Evolutionary conservation across 1,140 invertebrate genomes (phyloP).

Genomic region (Drosophila nigrodunni): DNA sequence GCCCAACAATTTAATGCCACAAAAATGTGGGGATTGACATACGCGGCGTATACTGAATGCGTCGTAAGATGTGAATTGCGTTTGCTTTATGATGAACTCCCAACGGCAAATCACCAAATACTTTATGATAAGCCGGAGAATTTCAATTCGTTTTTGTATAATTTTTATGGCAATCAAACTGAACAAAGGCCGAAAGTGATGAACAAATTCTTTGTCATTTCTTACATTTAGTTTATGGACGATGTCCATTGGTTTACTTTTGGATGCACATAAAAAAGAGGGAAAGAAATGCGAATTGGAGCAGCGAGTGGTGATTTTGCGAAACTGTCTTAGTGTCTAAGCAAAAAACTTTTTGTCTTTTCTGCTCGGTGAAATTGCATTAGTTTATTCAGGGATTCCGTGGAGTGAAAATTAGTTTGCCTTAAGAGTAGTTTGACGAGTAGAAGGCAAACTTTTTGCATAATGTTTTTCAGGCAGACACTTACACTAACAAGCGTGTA

Average conservation of each 20-base stretch:
- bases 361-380: too few relatives aligned
- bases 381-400: too few relatives aligned
- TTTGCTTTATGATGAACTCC: conserved; percentile 17
- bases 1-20: conserved; percentile 36
- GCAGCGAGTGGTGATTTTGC: background rate
- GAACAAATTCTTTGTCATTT: background rate
- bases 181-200: background rate
- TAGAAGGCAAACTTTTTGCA: too few relatives aligned
- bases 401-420: too few relatives aligned
- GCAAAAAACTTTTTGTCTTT: too few relatives aligned
- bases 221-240: background rate
- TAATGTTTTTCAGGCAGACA: too few relatives aligned
- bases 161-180: conserved; percentile 14
- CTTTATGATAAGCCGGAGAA: conserved; percentile 23
- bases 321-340: background rate
- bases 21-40: background rate
- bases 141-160: conserved; percentile 20
- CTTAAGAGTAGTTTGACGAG: too few relatives aligned
- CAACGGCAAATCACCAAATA: conserved; percentile 6
- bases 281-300: background rate
- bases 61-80: conserved; percentile 14
- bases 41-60: conserved; percentile 16
- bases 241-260: background rate
- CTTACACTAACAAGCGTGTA: too few relatives aligned
- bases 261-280: background rate